Percentiles rank a stretch among this genome's conserved stretches.
Conservation (phyloP, 1,140 invertebrate species). For the Bradynema listronoti region DNA sequence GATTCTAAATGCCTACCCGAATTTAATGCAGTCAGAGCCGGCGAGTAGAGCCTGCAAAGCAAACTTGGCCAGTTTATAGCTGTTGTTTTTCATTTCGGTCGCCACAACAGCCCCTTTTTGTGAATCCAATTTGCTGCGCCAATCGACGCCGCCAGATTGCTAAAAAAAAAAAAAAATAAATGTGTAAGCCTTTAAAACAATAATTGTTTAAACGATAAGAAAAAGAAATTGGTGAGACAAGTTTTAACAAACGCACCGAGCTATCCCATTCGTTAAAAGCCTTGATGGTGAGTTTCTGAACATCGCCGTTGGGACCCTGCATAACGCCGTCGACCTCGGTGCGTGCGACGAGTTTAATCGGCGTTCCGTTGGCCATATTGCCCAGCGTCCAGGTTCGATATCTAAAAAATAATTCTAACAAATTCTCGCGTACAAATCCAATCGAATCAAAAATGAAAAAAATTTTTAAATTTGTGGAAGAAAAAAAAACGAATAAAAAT, state of each 20-base stretch:
- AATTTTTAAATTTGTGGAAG: too few species aligned
- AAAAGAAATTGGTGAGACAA: neutral
- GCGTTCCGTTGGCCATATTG: constrained; percentile 70
- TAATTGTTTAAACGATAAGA: neutral
- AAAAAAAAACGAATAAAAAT: neutral
- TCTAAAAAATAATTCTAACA: constrained; percentile 35
- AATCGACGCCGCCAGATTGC: constrained; percentile 88
- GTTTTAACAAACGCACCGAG: constrained; percentile 62
- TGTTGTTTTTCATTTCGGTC: constrained; percentile 95
- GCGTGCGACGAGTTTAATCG: constrained; percentile 70
- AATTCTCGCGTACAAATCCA: neutral
- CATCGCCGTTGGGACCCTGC: constrained; percentile 78
- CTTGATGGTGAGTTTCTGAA: constrained; percentile 88
- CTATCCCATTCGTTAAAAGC: constrained; percentile 99
- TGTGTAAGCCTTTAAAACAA: constrained; percentile 3
- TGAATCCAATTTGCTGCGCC: constrained; percentile 91
- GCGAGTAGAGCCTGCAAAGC: constrained; percentile 90
- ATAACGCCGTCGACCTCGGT: constrained; percentile 95
- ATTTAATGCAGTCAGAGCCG: constrained; percentile 93
- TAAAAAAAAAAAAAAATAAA: constrained; percentile 53
- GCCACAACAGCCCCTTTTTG: constrained; percentile 94
- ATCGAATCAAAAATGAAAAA: neutral
- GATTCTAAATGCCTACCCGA: constrained; percentile 64
- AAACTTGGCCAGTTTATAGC: constrained; percentile 98
- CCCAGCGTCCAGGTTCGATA: constrained; percentile 95